Base-by-base conservation (phyloP, 2,888 invertebrate species). In the Protophormia terraenovae region DNA sequence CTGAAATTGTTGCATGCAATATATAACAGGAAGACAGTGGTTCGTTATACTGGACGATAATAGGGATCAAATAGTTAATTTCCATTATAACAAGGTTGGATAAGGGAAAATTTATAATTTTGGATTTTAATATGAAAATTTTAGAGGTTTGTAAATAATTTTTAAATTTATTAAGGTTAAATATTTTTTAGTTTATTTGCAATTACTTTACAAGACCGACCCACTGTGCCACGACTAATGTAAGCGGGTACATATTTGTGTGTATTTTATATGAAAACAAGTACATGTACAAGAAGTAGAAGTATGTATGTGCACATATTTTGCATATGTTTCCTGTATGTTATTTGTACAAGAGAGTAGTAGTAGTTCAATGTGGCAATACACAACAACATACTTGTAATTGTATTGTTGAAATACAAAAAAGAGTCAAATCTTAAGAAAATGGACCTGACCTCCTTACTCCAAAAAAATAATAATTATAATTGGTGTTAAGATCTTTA, bases 301-400 rank as follows among this genome's bases (percentile, higher is more conserved):
- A 77, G 47, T 62, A 78, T 45, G 47, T 62, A 78, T 45, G 29
- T 69, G 58, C 24, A 67, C 38, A 73, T 80, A 78, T 81, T 85
- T 85, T 85, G 84, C 82, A 85, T 85, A 82, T 84, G 84, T 82
- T 85, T 82, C 81, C 82, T 85, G 78, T 50, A 77, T 81, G 72
- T 73, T 67, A 53, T 29, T 66, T 66, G 3, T 50, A 62, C 60
- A 71, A 62, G 35, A n/a, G 1, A 27, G n/a, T 22, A 66, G 41
- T 22, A 66, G 41, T 45, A 72, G 41, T 72, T 62, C 45, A 78
- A 55, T 84, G 62, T 67, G 72, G 45, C 69, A 84, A 19, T 50
- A 55, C 64, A 75, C 38, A 73, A 66, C 62, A 79, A 32, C 27
- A 58, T 38, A 71, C 47, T 73, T 67, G 67, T 67, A 71, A 79